Evolutionary conservation across 2,888 invertebrate species (phyloP).

Genomic region (Amblyjoppa fuscipennis): DNA sequence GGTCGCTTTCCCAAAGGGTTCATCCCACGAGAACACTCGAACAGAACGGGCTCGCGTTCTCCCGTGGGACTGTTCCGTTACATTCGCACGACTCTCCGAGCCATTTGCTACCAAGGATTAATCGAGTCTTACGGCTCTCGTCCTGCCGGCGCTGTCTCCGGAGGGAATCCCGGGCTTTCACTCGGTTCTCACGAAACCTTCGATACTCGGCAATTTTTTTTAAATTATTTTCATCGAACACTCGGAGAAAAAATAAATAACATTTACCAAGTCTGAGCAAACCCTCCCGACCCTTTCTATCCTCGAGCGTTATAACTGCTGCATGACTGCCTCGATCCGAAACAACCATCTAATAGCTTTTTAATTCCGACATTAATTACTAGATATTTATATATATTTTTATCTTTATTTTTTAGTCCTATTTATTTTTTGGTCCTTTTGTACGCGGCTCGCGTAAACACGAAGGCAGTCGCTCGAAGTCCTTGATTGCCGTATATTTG

Average conservation of each 20-base stretch:
- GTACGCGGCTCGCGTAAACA: slow-evolving; percentile 7
- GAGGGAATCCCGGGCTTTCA: slow-evolving; percentile 35
- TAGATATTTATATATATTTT: slow-evolving; percentile 71
- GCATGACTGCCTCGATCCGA: slow-evolving; percentile 59
- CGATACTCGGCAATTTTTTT: slow-evolving; percentile 4
- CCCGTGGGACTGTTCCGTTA: slow-evolving; percentile 49
- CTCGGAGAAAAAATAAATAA: slow-evolving; percentile 39
- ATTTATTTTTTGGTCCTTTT: background rate
- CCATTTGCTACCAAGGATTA: slow-evolving; percentile 45
- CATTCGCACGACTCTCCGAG: slow-evolving; percentile 31
- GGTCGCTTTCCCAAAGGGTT: slow-evolving; percentile 57
- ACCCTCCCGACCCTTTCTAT: slow-evolving; percentile 5
- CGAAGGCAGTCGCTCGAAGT: slow-evolving; percentile 48
- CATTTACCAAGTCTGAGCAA: background rate
- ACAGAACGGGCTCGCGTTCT: slow-evolving; percentile 18
- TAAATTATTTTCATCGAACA: slow-evolving; percentile 6
- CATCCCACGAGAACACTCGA: slow-evolving; percentile 51
- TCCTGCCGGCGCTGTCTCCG: background rate
- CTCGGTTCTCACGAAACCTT: slow-evolving; percentile 49
- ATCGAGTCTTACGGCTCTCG: slow-evolving; percentile 35
- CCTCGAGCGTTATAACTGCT: slow-evolving; percentile 69
- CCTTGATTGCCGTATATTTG: background rate
- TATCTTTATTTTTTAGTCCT: slow-evolving; percentile 1
- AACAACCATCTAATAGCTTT: slow-evolving; percentile 74
- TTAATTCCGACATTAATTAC: slow-evolving; percentile 78